phyloP scores from a whole-genome alignment of 2,113 vertebrate genomes.

The Xiphophorus hellerii region DNA sequence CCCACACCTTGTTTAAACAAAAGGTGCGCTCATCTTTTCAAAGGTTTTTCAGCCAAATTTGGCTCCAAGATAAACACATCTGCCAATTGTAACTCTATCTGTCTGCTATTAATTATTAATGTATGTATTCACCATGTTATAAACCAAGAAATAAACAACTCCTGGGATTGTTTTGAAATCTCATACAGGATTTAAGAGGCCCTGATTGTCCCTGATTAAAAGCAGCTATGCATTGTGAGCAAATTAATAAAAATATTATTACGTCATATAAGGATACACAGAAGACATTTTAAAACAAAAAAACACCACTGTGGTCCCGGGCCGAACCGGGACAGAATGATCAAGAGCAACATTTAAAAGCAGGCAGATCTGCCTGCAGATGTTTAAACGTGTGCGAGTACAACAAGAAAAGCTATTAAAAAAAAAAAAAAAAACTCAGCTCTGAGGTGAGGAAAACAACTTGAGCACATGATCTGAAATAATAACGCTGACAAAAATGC shows the following conservation, averaged over 20 bases:
- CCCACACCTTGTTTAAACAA: too few relatives aligned
- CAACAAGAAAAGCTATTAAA: conserved; percentile 58
- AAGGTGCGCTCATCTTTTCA: too few relatives aligned
- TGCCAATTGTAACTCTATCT: background rate
- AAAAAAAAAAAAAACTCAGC: conserved; percentile 46
- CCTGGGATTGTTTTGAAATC: too few relatives aligned
- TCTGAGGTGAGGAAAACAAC: conserved; percentile 65
- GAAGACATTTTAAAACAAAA: background rate
- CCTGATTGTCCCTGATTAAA: background rate
- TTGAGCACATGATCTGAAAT: conserved; percentile 59
- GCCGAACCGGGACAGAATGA: conserved; percentile 1
- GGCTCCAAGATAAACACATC: background rate
- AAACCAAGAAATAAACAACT: too few relatives aligned
- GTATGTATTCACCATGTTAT: too few relatives aligned
- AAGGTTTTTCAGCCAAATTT: background rate
- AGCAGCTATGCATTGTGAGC: background rate
- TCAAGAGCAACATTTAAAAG: background rate
- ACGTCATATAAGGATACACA: background rate
- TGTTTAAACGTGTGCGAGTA: conserved; percentile 55
- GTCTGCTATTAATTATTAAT: too few relatives aligned
- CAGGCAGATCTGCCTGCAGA: background rate
- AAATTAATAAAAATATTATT: background rate
- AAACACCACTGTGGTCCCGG: background rate
- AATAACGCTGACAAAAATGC: conserved; percentile 60
- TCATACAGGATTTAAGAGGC: too few relatives aligned